Evolutionary conservation across 2,113 vertebrate genomes (phyloP).

Genomic region (Podarcis muralis): DNA sequence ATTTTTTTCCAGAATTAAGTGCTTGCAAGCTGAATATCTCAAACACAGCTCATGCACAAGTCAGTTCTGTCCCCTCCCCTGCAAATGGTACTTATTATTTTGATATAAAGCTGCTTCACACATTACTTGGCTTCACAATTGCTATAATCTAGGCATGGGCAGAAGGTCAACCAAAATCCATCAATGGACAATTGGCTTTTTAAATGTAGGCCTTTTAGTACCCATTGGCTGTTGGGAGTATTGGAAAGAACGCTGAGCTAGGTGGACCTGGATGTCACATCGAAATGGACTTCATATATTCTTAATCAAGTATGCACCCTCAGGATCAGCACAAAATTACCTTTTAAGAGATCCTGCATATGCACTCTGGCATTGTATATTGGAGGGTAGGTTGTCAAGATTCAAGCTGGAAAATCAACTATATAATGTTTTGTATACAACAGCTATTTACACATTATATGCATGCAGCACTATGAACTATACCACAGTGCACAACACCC

Average conservation of each 20-base stretch:
- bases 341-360: no score
- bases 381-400: no score
- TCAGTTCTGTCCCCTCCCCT: no score
- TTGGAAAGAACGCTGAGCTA: not conserved
- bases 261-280: not conserved
- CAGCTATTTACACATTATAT: not conserved
- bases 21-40: not conserved
- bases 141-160: not conserved
- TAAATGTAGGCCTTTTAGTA: not conserved
- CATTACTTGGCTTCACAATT: not conserved
- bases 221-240: not conserved
- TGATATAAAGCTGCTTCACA: not conserved
- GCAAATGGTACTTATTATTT: not conserved
- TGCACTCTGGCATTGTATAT: no score
- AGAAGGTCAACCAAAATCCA: not conserved
- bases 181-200: no score
- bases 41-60: not conserved
- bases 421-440: not conserved
- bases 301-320: not conserved
- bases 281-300: no score
- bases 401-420: no score
- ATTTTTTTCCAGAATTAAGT: not conserved
- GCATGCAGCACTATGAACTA: not conserved
- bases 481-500: not conserved
- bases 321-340: not conserved